Conservation (phyloP, 2,888 invertebrate species). For the Stenodera caucasica region DNA sequence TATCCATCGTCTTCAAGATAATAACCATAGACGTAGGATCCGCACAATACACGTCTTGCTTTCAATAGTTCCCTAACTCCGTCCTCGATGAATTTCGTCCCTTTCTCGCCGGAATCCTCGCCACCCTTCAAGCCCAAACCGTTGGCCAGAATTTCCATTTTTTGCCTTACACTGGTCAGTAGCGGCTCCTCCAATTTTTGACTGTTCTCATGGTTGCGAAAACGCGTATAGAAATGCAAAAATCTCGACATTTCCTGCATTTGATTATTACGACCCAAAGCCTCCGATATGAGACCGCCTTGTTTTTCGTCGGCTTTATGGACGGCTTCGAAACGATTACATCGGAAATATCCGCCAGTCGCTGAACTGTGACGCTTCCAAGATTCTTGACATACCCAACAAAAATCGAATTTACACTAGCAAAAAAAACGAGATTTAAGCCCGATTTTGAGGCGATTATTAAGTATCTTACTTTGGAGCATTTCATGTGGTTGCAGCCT, state of each 20-base stretch:
- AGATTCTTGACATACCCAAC: conserved; percentile 72
- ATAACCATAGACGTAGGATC: conserved; percentile 70
- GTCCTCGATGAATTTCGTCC: conserved; percentile 64
- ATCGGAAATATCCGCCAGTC: conserved; percentile 70
- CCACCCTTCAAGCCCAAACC: conserved; percentile 54
- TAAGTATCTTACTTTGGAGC: conserved; percentile 70
- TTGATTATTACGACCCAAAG: conserved; percentile 60
- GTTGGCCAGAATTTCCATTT: conserved; percentile 64
- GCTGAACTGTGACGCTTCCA: conserved; percentile 72
- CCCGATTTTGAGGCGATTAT: no score
- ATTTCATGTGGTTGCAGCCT: conserved; percentile 74
- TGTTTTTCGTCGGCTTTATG: conserved; percentile 65
- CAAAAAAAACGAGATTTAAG: no score
- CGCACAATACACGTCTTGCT: conserved; percentile 65
- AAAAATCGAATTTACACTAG: conserved; percentile 72
- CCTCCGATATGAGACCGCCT: conserved; percentile 62
- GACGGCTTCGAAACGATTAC: conserved; percentile 64
- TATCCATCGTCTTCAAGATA: conserved; percentile 67
- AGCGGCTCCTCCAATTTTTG: conserved; percentile 65
- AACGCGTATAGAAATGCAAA: conserved; percentile 67
- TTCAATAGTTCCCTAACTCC: conserved; percentile 66
- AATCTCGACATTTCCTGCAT: conserved; percentile 68
- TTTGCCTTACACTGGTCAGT: conserved; percentile 61
- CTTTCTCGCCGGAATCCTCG: conserved; percentile 53
- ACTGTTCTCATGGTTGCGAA: conserved; percentile 67